Base-by-base conservation (phyloP, 2,888 invertebrate species). In the Diadegma fenestrale region DNA sequence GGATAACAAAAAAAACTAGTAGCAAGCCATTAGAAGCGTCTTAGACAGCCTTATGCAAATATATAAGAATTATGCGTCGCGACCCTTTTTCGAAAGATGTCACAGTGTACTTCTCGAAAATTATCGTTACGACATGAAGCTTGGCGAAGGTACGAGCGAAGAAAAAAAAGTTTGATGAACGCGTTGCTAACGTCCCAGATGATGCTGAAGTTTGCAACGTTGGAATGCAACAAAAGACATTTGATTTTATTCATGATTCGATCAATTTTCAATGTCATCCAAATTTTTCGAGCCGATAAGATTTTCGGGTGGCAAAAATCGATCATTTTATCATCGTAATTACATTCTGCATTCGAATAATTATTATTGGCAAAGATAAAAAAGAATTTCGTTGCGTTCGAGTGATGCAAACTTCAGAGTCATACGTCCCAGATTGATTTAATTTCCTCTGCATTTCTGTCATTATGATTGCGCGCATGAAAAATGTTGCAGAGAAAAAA, bases 91-190 rank as follows among this genome's bases (percentile, higher is more conserved):
- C 69, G 72, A 58, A 51, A 81, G 41, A 58, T 37, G 68, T 19
- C 30, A 48, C 37, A 61, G 66, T 51, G 68, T 17, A 33, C 19
- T 26, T 45, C 1, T 48, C 19, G 30, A n/a, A 12, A 12, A 7
- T 73, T 41, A 17, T 58, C 54, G 22, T 66, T 41, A n/a, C 45
- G 51, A 19, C 14, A 14, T 45, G 17, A 17, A 63, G 63, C 45
- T 54, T 54, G 30, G 63, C 66, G 63, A 69, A 58, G 48, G 19
- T 68, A 58, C 30, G 45, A 72, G 63, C 6, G 37, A 37, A 22
- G 17, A 22, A 68, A 71, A 78, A 85, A 85, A 82, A 68, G 61
- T 66, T 81, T 86, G 86, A 87, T 82, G 84, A 82, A 88, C 87
- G 33, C 84, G 83, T 79, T 33, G 87, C 41, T 87, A 87, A 87